Conservation (phyloP, 2,797 vertebrate species). For the Tympanoctomys barrerae region DNA sequence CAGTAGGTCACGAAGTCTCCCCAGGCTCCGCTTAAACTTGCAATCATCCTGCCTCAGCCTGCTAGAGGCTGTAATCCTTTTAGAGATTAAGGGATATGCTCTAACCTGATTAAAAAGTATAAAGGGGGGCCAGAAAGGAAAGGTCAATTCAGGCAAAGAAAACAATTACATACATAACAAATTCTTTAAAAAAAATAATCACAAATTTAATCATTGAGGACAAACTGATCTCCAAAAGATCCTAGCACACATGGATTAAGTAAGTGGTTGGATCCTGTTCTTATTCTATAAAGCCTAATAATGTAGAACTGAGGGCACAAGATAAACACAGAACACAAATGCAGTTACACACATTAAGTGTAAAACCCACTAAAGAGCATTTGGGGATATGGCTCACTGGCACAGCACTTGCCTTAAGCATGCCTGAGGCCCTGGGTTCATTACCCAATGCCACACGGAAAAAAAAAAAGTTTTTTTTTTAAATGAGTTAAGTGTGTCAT, state of each 20-base stretch:
- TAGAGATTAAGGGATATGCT: not conserved
- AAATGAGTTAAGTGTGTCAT: slow-evolving; percentile 28
- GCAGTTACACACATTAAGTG: not conserved
- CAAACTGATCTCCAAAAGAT: not conserved
- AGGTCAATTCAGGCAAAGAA: slow-evolving; percentile 20
- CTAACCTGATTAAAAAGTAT: not conserved
- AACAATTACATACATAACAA: not conserved
- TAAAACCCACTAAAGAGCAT: not conserved
- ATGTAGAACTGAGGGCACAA: not conserved
- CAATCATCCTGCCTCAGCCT: not conserved
- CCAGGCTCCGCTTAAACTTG: not conserved
- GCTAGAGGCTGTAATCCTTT: not conserved
- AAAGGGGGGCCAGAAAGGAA: not conserved
- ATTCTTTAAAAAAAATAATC: not conserved
- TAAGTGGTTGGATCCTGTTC: not conserved
- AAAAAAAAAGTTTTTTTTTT: not conserved
- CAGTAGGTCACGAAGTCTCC: not conserved
- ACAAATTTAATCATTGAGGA: slow-evolving; percentile 3
- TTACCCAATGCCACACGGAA: not conserved
- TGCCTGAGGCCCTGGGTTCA: not conserved
- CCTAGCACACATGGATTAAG: not conserved
- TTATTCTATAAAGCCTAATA: slow-evolving; percentile 14
- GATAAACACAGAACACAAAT: slow-evolving; percentile 42
- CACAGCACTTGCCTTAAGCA: not conserved
- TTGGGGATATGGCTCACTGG: not conserved